Percentiles rank a stretch among this genome's conserved stretches.
Conservation (phyloP, 2,797 vertebrate genomes). For the Amblyraja radiata region DNA sequence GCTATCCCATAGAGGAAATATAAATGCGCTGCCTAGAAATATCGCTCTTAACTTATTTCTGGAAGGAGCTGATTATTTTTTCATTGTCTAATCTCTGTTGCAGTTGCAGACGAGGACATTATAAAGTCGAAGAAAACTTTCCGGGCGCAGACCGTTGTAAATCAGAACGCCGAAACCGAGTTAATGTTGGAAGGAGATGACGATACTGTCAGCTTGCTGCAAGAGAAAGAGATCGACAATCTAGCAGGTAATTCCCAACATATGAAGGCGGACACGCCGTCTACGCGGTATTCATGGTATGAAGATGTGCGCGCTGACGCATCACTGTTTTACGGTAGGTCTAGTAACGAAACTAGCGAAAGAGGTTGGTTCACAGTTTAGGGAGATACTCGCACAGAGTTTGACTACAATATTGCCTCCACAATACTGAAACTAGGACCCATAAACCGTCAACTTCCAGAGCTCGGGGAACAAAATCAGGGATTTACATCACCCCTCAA, state of each 20-base stretch:
- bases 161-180: constrained; percentile 89
- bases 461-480: background rate
- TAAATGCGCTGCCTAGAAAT: too few species aligned
- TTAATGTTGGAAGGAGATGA: constrained; percentile 97
- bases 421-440: background rate
- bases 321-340: background rate
- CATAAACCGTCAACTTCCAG: background rate
- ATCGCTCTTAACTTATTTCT: background rate
- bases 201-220: constrained; percentile 87
- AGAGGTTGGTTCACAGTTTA: background rate
- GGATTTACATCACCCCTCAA: background rate
- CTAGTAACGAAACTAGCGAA: background rate
- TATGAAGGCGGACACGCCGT: background rate
- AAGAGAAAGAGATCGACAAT: constrained; percentile 97
- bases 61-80: background rate
- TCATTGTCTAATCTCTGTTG: constrained; percentile 37
- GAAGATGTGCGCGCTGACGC: too few species aligned
- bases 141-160: constrained; percentile 84
- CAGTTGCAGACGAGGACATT: constrained; percentile 82
- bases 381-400: background rate
- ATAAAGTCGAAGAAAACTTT: constrained; percentile 85
- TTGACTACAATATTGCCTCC: background rate
- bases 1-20: too few species aligned
- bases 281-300: too few species aligned
- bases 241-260: constrained; percentile 73